Evolutionary conservation across 2,113 vertebrate species (phyloP).

Genomic region (Agelaius phoeniceus): DNA sequence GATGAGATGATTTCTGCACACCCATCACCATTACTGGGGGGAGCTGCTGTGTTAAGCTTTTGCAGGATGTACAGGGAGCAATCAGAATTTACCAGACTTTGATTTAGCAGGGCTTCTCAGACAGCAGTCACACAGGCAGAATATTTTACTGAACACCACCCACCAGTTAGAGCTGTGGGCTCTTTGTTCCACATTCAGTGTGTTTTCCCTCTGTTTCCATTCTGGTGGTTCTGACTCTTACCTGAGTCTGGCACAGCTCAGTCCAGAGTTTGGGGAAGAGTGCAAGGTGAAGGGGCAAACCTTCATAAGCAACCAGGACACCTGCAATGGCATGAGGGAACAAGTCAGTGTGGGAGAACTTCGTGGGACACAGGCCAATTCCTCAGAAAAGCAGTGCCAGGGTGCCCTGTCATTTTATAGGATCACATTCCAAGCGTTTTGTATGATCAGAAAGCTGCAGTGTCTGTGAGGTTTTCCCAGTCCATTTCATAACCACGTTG

Average conservation of each 20-base stretch:
- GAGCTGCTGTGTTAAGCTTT: not conserved
- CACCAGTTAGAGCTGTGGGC: not conserved
- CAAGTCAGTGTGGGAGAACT: not conserved
- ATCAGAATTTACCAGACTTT: not conserved
- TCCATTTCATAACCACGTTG: not conserved
- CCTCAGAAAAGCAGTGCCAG: not conserved
- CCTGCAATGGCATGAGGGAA: slow-evolving; percentile 78
- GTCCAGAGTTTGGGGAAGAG: slow-evolving; percentile 98
- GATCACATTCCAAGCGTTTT: not conserved
- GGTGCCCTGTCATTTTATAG: rapidly evolving
- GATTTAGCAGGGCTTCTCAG: not conserved
- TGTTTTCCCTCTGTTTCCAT: not conserved
- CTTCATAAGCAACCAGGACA: slow-evolving; percentile 97
- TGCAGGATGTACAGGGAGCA: not conserved
- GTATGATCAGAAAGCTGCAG: not conserved
- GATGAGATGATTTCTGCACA: not conserved
- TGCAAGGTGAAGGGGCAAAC: slow-evolving; percentile 92
- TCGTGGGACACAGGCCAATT: not conserved
- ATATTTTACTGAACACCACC: not conserved
- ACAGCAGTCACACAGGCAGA: not conserved
- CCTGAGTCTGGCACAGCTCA: slow-evolving; percentile 96
- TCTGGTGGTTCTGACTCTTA: slow-evolving; percentile 50
- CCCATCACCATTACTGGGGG: rapidly evolving
- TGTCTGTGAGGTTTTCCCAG: not conserved
- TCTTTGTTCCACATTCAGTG: not conserved